Conservation (phyloP, 2,113 vertebrate species). For the Romanogobio albipinnatus region DNA sequence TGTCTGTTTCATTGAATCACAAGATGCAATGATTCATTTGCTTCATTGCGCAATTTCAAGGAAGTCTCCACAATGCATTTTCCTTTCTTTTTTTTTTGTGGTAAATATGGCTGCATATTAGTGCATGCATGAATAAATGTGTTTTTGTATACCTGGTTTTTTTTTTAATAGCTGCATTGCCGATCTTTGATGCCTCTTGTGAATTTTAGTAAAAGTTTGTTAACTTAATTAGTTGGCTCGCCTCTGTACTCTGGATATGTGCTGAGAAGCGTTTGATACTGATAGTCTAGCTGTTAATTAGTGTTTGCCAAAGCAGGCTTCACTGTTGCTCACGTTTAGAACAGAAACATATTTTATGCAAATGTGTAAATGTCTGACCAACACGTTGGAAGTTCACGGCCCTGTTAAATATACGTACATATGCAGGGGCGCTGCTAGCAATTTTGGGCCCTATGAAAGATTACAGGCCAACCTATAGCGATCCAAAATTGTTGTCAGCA, state of each 20-base stretch:
- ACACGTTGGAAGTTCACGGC: background rate
- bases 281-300: background rate
- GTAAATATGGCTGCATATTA: background rate
- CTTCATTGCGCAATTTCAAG: no score
- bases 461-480: no score
- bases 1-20: no score
- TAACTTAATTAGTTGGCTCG: background rate
- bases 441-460: no score
- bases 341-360: background rate
- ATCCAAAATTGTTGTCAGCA: no score
- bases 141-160: background rate
- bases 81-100: background rate
- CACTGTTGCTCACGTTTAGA: background rate
- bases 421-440: no score
- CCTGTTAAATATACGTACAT: no score
- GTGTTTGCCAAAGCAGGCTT: background rate
- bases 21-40: no score
- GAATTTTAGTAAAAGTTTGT: background rate
- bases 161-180: background rate
- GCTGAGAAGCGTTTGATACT: background rate
- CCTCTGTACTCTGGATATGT: background rate
- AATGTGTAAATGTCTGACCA: background rate
- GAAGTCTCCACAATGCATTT: background rate
- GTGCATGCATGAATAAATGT: background rate
- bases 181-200: background rate